Evolutionary conservation across 1,140 invertebrate species (phyloP), one percentile per base, ranked within the genome.

Genomic region (Hormaphis cornu): DNA sequence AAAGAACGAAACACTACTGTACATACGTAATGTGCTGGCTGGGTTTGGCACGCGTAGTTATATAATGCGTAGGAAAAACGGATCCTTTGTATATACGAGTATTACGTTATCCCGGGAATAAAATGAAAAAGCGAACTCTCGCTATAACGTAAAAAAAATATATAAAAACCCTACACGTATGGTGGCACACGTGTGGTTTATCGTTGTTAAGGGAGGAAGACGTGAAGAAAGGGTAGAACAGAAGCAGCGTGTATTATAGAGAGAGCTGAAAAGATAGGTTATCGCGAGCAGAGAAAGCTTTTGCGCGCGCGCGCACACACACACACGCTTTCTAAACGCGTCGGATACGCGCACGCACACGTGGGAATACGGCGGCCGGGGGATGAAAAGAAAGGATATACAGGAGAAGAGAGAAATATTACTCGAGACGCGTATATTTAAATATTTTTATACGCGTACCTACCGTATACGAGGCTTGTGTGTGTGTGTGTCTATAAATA

Each of bases 51-150:
- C 53, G 12, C 12, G 18, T 6, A 18, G 30, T 12, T 37, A 37
- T 37, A 37, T 2, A 12, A 37, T 37, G 5, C 3, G 58, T 28
- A 61, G 37, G 40, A 61, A 28, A 61, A 46, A 42, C 12, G 40
- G 16, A 42, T 63, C 26, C 59, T 63, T 46, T 63, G n/a, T n/a
- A n/a, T n/a, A n/a, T n/a, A n/a, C n/a, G n/a, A n/a, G n/a, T n/a
- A n/a, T 63, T 63, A 63, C 48, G 59, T 63, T 63, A 46, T 44
- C 16, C 26, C 42, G 26, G 42, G 59, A 46, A 63, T 63, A 63
- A 63, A 63, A 63, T 63, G 59, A 63, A 63, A 63, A 63, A 63
- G 59, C 26, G 59, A 63, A 63, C 59, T n/a, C n/a, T 63, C 20
- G 26, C 42, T 46, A 63, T 63, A 63, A 37, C 37, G 37, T 56